Evolutionary conservation across 2,797 vertebrate genomes (phyloP), one percentile per base, ranked within the genome.

Genomic region (Alectoris magna): DNA sequence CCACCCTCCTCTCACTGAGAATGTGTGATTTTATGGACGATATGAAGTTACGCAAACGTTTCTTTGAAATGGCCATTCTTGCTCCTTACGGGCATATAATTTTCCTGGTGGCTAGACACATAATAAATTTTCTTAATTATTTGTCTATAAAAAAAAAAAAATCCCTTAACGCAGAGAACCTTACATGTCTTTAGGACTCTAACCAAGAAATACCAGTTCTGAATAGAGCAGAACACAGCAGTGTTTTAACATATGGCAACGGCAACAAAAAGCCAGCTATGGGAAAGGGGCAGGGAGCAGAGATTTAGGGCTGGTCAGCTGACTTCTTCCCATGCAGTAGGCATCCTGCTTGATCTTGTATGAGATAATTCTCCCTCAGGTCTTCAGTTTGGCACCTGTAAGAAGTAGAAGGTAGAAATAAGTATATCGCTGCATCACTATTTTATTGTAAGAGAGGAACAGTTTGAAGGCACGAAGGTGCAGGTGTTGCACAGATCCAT

Each of bases 41-140:
- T 10, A 29, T 9, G 39, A 80, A 58, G 17, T 69, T 41, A 62
- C 41, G 34, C 41, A 43, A 76, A 58, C 4, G 8, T 44, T 77
- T 70, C 59, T 75, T 80, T 83, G 82, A 79, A 95, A 80, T 0
- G 0, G 3, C 27, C 2, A 0, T 51, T 80, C 11, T 22, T 71
- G 49, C 44, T 39, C 21, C 41, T 85, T 58, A 9, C 34, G 38
- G 55, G n/a, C 31, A 48, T 6, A 5, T 22, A 71, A 71, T 62
- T 69, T 31, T 88, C 49, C 60, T 75, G 46, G 15, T 51, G 29
- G 14, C 46, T 46, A 14, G 34, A 29, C 26, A 69, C 10, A 43
- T 7, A 69, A 66, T 64, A 38, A 19, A 23, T 88, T 27, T 41
- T 60, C 63, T 81, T 64, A 73, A 43, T 31, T 13, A 14, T 78